Percentiles rank a stretch among this genome's conserved stretches.
Conservation (phyloP, 1,140 invertebrate species). For the Heliconius melpomene region DNA sequence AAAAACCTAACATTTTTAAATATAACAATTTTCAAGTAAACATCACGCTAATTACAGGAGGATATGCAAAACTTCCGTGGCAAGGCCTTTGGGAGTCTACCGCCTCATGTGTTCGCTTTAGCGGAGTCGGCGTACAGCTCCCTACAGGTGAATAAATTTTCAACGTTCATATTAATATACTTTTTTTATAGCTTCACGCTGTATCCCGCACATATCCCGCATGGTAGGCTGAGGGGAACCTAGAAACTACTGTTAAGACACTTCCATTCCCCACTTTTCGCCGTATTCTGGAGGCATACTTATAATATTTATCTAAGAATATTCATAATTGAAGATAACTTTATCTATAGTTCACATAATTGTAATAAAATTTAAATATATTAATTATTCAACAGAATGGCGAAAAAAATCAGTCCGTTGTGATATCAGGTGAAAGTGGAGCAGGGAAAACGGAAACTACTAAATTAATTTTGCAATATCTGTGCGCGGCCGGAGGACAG, state of each 20-base stretch:
- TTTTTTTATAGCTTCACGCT: no score
- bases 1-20: not conserved
- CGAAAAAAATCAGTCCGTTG: slow-evolving; percentile 90
- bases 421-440: slow-evolving; percentile 98
- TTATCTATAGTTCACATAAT: not conserved
- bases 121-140: slow-evolving; percentile 93
- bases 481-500: slow-evolving; percentile 89
- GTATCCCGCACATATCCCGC: no score
- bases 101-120: slow-evolving; percentile 95
- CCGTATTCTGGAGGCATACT: no score
- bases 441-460: slow-evolving; percentile 99
- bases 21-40: not conserved
- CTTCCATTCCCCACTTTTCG: no score
- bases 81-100: slow-evolving; percentile 89
- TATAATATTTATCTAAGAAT: not conserved
- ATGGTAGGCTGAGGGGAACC: no score
- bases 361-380: not conserved
- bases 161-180: not conserved
- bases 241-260: no score
- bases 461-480: slow-evolving; percentile 96
- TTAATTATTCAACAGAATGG: slow-evolving; percentile 60
- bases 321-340: not conserved
- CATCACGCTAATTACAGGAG: slow-evolving; percentile 80
- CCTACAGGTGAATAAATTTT: slow-evolving; percentile 75
- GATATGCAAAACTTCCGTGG: slow-evolving; percentile 90